Evolutionary conservation across 1,140 invertebrate species (phyloP), one percentile per base, ranked within the genome.

Genomic region (Plutomurus gul): DNA sequence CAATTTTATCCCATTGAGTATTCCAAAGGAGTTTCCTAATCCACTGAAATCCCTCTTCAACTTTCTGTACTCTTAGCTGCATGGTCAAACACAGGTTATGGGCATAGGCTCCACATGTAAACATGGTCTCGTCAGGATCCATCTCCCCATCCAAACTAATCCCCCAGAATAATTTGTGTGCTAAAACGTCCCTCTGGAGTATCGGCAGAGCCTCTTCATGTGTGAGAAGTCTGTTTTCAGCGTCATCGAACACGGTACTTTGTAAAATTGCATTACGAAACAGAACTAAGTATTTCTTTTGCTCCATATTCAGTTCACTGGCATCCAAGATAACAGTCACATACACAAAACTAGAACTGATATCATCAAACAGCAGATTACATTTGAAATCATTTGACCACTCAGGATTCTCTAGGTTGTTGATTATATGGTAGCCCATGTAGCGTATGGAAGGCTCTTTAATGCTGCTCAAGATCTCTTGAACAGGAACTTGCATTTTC

Each of bases 311-410:
- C 51, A 79, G 60, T 6, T 13, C n/a, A 11, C 37, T 60, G 8
- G 78, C 71, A 30, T 79, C 78, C 78, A 79, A 70, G 13, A 79
- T 11, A 10, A 79, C 40, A 11, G 73, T 79, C 8, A 75, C 20
- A 39, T 65, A 75, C 11, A 46, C 73, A 51, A 27, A 70, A 49
- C 56, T 70, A 0, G 72, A 39, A 13, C 47, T 60, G 7, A 79
- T 75, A 71, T 79, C 78, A 39, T 79, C 78, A 25, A 79, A 20
- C n/a, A 47, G 46, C 1, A 79, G 33, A 39, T 79, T 79, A 56
- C 78, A 79, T 37, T 22, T n/a, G 4, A 49, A 65, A 33, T 65
- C 72, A 1, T 18, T 22, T 4, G 73, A 40, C 78, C 78, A 79
- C 0, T 36, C 49, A 3, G 78, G 78, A 39, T 65, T 65, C 36